Conservation (phyloP, 30 jellyfish, hydroid and myxozoan genomes). For the Turritopsis dohrnii region DNA sequence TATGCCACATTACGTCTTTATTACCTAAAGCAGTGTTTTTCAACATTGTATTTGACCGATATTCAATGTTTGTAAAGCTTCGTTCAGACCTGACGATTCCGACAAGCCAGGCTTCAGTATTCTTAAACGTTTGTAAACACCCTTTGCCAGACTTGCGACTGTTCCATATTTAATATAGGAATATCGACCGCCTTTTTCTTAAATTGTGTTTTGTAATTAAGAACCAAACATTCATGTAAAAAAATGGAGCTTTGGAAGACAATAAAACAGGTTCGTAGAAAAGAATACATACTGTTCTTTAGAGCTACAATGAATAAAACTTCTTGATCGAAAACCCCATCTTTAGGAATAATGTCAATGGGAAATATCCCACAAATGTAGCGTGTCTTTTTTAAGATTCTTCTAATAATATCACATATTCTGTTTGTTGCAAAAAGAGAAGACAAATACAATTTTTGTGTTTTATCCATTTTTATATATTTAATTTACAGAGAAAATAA, state of each 20-base stretch:
- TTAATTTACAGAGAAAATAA: neutral
- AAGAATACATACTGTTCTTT: neutral
- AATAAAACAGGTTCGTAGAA: neutral
- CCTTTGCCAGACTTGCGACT: too few relatives aligned
- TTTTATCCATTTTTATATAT: neutral
- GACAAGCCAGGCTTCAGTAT: too few relatives aligned
- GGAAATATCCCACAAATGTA: neutral
- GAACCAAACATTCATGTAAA: neutral
- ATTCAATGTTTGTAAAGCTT: too few relatives aligned
- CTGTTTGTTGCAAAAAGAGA: neutral
- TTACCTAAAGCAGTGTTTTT: too few relatives aligned
- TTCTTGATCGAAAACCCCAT: neutral
- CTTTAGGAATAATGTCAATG: neutral
- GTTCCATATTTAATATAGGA: too few relatives aligned
- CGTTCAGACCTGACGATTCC: too few relatives aligned
- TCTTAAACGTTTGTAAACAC: too few relatives aligned
- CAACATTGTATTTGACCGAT: too few relatives aligned
- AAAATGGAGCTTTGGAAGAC: neutral
- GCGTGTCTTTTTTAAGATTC: neutral
- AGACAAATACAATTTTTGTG: neutral
- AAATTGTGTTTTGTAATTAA: too few relatives aligned
- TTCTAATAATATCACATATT: neutral
- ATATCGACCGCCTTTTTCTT: too few relatives aligned
- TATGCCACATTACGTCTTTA: too few relatives aligned
- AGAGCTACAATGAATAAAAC: neutral